phyloP scores from a whole-genome alignment of 1,140 invertebrate species.

The Forficula auricularia region DNA sequence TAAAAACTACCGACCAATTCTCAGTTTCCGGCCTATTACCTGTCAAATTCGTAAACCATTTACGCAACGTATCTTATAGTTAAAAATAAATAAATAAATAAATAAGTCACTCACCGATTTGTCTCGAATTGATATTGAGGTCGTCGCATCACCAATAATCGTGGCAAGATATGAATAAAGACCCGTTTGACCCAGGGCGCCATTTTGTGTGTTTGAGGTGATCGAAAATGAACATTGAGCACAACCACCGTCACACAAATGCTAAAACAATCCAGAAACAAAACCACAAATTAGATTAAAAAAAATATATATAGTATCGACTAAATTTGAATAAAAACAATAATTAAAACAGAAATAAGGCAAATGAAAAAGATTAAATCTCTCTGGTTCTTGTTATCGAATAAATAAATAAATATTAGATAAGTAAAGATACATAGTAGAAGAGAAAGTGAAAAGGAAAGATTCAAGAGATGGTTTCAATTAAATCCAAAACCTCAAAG shows the following conservation, averaged over 20 bases:
- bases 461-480: too few relatives aligned
- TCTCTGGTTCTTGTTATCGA: too few relatives aligned
- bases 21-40: too few relatives aligned
- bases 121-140: conserved; percentile 66
- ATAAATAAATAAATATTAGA: too few relatives aligned
- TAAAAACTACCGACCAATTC: too few relatives aligned
- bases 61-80: too few relatives aligned
- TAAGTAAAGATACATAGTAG: too few relatives aligned
- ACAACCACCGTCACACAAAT: conserved; percentile 47
- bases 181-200: conserved; percentile 81
- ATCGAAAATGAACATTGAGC: conserved; percentile 77
- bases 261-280: conserved; percentile 23
- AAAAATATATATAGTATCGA: not conserved
- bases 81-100: too few relatives aligned
- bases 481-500: too few relatives aligned
- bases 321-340: not conserved
- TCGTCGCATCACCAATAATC: conserved; percentile 62
- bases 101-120: conserved; percentile 42
- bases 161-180: conserved; percentile 78
- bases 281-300: not conserved
- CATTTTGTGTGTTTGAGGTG: conserved; percentile 88
- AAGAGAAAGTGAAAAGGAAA: too few relatives aligned
- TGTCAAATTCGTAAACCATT: too few relatives aligned
- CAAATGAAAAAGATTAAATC: not conserved
- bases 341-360: not conserved